Evolutionary conservation across 1,140 invertebrate genomes (phyloP).

Genomic region (Nasonia longicornis): DNA sequence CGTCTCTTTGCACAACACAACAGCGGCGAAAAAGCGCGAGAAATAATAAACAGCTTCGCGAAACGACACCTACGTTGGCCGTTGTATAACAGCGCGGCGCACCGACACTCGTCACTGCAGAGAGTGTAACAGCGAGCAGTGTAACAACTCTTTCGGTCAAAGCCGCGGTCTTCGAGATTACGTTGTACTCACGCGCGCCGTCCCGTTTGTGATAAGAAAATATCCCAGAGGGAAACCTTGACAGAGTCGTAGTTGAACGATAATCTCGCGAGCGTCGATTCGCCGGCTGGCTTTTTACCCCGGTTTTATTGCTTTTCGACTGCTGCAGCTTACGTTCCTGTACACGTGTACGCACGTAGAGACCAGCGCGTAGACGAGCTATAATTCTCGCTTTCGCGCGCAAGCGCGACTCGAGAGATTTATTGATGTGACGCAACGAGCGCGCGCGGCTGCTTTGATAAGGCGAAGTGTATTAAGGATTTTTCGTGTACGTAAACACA

Average conservation of each 20-base stretch:
- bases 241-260: conserved; percentile 17
- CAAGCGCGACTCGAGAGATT: neutral
- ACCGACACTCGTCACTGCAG: neutral
- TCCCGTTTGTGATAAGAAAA: conserved; percentile 39
- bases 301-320: conserved; percentile 10
- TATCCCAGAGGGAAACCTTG: conserved; percentile 21
- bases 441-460: neutral
- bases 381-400: too few species aligned
- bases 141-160: conserved; percentile 36
- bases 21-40: neutral
- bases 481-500: too few species aligned
- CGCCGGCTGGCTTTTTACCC: neutral
- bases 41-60: neutral
- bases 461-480: neutral
- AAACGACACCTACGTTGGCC: neutral
- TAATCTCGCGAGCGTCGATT: conserved; percentile 23
- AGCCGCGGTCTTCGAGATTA: conserved; percentile 45
- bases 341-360: neutral
- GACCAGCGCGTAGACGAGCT: too few species aligned
- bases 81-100: neutral
- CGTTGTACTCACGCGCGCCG: neutral
- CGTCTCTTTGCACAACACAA: too few species aligned
- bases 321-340: neutral
- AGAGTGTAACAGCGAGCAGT: neutral
- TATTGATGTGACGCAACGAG: neutral